Evolutionary conservation across 2,888 invertebrate genomes (phyloP).

Genomic region (Dasysyrphus albostriatus): DNA sequence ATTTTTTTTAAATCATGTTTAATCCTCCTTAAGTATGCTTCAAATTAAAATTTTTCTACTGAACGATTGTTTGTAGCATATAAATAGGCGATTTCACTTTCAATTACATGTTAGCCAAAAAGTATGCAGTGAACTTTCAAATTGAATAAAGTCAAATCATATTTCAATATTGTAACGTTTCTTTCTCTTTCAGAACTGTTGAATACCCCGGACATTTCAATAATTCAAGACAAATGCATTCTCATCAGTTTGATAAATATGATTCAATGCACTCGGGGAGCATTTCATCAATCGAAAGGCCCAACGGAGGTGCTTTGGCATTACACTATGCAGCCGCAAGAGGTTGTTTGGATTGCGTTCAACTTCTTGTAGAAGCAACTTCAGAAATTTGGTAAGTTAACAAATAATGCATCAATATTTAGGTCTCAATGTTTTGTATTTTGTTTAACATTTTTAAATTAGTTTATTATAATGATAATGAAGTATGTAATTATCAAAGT

Average conservation of each 20-base stretch:
- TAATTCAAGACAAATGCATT: constrained; percentile 81
- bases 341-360: constrained; percentile 93
- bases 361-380: constrained; percentile 90
- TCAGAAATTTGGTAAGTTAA: constrained; percentile 89
- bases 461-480: too few species aligned
- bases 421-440: too few species aligned
- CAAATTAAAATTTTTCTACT: not conserved
- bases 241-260: constrained; percentile 82
- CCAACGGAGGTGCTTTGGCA: constrained; percentile 89
- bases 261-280: constrained; percentile 82
- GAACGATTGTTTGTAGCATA: not conserved
- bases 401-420: too few species aligned
- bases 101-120: not conserved
- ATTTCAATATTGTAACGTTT: not conserved
- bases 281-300: constrained; percentile 83
- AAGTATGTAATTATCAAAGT: too few species aligned
- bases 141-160: not conserved
- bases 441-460: too few species aligned
- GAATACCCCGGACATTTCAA: constrained; percentile 80
- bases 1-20: too few species aligned
- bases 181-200: constrained; percentile 80
- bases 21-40: too few species aligned
- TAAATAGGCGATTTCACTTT: not conserved
- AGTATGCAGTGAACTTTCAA: not conserved
- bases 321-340: constrained; percentile 94